A percentile compares a stretch with the other conserved stretches of the same genome.
Conservation (phyloP, 2,113 vertebrate species). For the Cardinalis cardinalis region DNA sequence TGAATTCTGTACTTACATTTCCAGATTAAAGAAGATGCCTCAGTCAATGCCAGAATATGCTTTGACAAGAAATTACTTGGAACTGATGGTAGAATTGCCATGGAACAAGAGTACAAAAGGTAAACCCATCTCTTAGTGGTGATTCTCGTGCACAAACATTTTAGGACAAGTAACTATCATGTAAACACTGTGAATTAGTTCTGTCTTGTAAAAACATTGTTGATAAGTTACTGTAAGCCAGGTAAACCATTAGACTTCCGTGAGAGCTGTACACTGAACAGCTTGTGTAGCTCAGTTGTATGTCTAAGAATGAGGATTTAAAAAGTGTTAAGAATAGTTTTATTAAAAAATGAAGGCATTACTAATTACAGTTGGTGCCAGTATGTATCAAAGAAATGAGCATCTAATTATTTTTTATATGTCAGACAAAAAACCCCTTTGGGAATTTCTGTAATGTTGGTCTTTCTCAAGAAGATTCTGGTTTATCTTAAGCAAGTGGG, state of each 20-base stretch:
- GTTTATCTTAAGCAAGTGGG: background rate
- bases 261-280: background rate
- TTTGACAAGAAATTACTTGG: constrained; percentile 93
- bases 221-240: background rate
- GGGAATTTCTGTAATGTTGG: background rate
- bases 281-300: background rate
- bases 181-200: background rate
- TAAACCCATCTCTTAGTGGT: background rate
- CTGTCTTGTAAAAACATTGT: background rate
- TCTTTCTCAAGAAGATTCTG: background rate
- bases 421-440: background rate
- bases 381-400: background rate
- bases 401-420: background rate
- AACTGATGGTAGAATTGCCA: constrained; percentile 95
- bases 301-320: background rate
- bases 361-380: background rate
- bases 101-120: constrained; percentile 95
- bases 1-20: background rate
- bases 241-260: background rate
- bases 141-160: background rate
- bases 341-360: background rate
- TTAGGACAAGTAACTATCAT: background rate
- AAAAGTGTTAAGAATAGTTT: background rate
- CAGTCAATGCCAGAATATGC: constrained; percentile 97
- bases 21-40: constrained; percentile 96